Evolutionary conservation across 2,113 vertebrate genomes (phyloP), one percentile per base, ranked within the genome.

Genomic region (Microcebus tavaratra): DNA sequence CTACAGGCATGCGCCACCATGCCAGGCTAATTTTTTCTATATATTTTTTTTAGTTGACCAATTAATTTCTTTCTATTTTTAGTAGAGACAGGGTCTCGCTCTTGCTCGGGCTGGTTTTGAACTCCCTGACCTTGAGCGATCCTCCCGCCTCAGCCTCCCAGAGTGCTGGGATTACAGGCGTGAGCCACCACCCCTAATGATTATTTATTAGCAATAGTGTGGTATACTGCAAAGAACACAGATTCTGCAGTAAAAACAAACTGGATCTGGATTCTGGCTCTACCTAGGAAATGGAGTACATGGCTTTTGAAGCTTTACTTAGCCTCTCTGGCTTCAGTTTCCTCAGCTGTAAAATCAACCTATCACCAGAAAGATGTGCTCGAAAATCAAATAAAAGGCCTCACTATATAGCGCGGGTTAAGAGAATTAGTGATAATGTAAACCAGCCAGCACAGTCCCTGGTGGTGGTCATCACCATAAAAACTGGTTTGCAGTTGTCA

Each of bases 191-290:
- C 45, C 45, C 45, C 45, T 80, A 93, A 90, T 34, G 39, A 67
- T 88, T 72, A 83, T 50, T 73, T 53, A 84, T 90, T 93, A 93
- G 91, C 86, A 90, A 80, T 53, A 87, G 23, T 65, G n/a, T 65
- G 36, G 73, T 80, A 72, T 55, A 57, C 20, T 57, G 23, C 65
- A 81, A 91, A 86, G 42, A 95, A 82, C 76, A 85, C 20, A 80
- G n/a, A 91, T 45, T 95, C 27, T n/a, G 42, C n/a, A 45, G 21
- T 73, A 78, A 85, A 93, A 90, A 73, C 70, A 21, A 70, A 55
- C 76, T 87, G 36, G 36, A 39, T 88, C 76, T 73, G 80, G 59
- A 68, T 84, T 59, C 39, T 90, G 70, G 70, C 61, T 90, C 61
- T 79, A n/a, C 29, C 45, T 83, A 90, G 73, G 73, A 90, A 93